These are phyloP conservation scores for Tragelaphus oryx DNA, from an alignment of 2,797 vertebrate species.

Conservation along the genomic window DNA sequence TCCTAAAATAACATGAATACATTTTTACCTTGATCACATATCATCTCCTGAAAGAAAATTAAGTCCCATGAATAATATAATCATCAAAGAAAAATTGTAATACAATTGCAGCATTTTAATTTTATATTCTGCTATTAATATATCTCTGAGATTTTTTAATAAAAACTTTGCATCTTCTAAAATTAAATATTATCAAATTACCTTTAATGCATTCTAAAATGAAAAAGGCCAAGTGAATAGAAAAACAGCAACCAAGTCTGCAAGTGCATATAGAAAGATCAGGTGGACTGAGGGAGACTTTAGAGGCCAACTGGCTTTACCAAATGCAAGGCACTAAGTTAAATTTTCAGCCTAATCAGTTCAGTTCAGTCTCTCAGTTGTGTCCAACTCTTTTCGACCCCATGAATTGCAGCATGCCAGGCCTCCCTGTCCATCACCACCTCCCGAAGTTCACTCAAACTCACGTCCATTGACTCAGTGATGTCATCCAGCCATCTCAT, in stretches of 20 bases:
- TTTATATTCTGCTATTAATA: background rate
- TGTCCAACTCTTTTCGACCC: too few relatives aligned
- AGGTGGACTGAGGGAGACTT: background rate
- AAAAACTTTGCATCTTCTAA: background rate
- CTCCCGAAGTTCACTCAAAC: too few relatives aligned
- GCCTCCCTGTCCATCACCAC: too few relatives aligned
- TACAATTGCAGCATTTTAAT: constrained; percentile 18
- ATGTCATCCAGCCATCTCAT: too few relatives aligned
- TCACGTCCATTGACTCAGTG: too few relatives aligned
- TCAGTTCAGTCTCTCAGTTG: too few relatives aligned
- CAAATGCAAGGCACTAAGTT: background rate
- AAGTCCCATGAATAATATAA: background rate
- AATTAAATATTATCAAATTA: constrained; percentile 30
- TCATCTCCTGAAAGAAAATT: constrained; percentile 11
- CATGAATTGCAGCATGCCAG: too few relatives aligned
- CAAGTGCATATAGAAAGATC: background rate
- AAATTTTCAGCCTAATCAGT: background rate
- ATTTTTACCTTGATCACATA: background rate
- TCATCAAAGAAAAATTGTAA: constrained; percentile 9
- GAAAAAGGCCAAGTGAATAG: background rate
- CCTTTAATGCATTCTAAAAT: background rate
- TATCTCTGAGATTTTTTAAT: background rate
- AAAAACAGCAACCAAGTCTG: background rate
- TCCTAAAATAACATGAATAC: constrained; percentile 19
- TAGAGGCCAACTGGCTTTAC: background rate